Percentiles rank a stretch among this genome's conserved stretches.
These are phyloP conservation scores for Mus minutoides DNA, from an alignment of 2,797 vertebrate species.

Conservation along the genomic window DNA sequence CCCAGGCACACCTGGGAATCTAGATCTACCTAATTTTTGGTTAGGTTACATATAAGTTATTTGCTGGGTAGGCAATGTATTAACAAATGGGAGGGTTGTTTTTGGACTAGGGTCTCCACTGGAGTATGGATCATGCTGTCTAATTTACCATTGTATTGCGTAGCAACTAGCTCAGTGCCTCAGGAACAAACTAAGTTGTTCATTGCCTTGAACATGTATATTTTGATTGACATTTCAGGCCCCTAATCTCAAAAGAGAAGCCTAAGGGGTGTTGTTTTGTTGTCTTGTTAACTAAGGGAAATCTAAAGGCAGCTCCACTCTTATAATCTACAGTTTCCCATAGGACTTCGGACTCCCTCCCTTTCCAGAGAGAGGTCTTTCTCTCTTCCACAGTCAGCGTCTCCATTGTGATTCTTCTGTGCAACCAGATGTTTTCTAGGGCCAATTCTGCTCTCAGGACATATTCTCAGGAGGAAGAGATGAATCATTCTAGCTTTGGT, in stretches of 20 bases:
- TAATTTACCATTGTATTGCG: neutral
- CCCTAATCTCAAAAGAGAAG: constrained; percentile 39
- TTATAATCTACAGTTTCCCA: neutral
- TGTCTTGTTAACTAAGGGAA: constrained; percentile 19
- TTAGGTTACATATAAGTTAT: neutral
- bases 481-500: neutral
- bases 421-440: constrained; percentile 41
- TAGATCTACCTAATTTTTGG: constrained; percentile 22
- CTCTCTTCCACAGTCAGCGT: neutral
- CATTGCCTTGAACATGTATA: constrained; percentile 21
- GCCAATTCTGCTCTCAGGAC: neutral
- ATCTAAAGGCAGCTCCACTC: neutral
- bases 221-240: neutral
- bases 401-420: constrained; percentile 30
- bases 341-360: neutral
- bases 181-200: constrained; percentile 22
- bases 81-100: neutral
- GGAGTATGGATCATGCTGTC: neutral
- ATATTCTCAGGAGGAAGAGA: constrained; percentile 26
- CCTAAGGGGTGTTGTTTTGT: neutral
- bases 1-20: neutral
- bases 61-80: neutral
- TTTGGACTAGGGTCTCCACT: neutral
- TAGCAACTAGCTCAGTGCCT: neutral
- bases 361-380: neutral